phyloP scores from a whole-genome alignment of 2,888 invertebrate genomes.

The Rosalia funebris region DNA sequence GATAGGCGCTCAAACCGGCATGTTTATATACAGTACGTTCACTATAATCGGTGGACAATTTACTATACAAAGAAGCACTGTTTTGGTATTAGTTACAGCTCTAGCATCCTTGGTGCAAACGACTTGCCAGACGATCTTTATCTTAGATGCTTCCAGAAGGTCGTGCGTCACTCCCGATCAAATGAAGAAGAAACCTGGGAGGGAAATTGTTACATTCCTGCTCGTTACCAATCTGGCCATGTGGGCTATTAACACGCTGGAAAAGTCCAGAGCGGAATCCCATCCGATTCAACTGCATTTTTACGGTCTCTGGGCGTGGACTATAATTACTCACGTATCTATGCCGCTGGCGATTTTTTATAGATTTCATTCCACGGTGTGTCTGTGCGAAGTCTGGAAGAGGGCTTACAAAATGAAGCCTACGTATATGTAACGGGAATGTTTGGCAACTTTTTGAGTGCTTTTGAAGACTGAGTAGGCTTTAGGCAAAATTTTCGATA shows the following conservation, averaged over 20 bases:
- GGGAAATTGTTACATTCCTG: conserved; percentile 87
- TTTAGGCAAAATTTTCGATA: neutral
- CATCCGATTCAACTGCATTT: conserved; percentile 83
- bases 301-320: conserved; percentile 91
- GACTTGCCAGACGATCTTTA: conserved; percentile 81
- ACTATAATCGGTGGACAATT: conserved; percentile 84
- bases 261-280: conserved; percentile 85
- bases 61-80: conserved; percentile 63
- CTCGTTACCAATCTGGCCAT: conserved; percentile 83
- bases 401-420: conserved; percentile 82
- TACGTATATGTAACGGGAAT: conserved; percentile 51
- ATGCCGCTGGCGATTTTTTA: conserved; percentile 92
- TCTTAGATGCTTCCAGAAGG: conserved; percentile 79
- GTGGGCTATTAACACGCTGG: conserved; percentile 87
- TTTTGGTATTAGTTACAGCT: conserved; percentile 73
- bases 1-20: conserved; percentile 87
- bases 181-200: conserved; percentile 80
- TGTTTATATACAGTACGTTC: conserved; percentile 88
- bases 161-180: conserved; percentile 78
- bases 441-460: neutral
- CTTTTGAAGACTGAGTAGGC: conserved; percentile 22
- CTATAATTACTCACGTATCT: conserved; percentile 88
- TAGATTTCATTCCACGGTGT: conserved; percentile 91
- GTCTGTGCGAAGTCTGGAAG: conserved; percentile 93
- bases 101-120: conserved; percentile 82